These are phyloP conservation scores for Metallyticus violacea DNA, from an alignment of 2,888 invertebrate species.

Conservation along the genomic window DNA sequence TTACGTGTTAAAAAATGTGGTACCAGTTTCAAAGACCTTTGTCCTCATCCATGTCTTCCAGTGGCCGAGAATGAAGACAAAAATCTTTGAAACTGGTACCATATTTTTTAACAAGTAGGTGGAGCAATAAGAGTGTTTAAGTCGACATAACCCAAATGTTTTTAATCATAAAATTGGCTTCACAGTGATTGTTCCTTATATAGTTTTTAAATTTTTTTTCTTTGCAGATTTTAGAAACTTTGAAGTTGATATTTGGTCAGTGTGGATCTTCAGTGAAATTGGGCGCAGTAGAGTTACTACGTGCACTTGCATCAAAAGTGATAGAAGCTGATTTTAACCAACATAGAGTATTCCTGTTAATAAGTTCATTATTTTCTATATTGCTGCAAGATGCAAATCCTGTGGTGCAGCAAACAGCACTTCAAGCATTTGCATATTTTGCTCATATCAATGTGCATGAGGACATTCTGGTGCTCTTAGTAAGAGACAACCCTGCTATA, in stretches of 20 bases:
- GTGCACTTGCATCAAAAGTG: neutral
- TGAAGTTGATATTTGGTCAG: neutral
- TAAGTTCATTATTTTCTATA: conserved; percentile 12
- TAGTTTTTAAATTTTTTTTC: too few relatives aligned
- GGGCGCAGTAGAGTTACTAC: neutral
- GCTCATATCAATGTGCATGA: conserved; percentile 28
- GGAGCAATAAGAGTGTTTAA: too few relatives aligned
- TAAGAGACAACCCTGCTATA: neutral
- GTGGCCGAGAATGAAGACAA: too few relatives aligned
- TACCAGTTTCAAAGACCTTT: too few relatives aligned
- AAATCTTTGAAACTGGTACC: too few relatives aligned
- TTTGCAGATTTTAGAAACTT: conserved; percentile 14
- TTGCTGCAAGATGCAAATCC: conserved; percentile 22
- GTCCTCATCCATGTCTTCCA: too few relatives aligned
- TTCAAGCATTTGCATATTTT: conserved; percentile 28
- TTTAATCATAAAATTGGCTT: too few relatives aligned
- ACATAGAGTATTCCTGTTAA: neutral
- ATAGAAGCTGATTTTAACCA: conserved; percentile 6
- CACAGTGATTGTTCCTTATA: too few relatives aligned
- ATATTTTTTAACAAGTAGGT: too few relatives aligned
- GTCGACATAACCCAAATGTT: too few relatives aligned
- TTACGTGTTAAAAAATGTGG: too few relatives aligned
- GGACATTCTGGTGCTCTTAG: conserved; percentile 18
- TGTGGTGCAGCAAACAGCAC: conserved; percentile 15
- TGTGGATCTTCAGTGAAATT: conserved; percentile 11